Base-by-base conservation (phyloP, 2,888 invertebrate species). In the Chalcosyrphus nemorum region DNA sequence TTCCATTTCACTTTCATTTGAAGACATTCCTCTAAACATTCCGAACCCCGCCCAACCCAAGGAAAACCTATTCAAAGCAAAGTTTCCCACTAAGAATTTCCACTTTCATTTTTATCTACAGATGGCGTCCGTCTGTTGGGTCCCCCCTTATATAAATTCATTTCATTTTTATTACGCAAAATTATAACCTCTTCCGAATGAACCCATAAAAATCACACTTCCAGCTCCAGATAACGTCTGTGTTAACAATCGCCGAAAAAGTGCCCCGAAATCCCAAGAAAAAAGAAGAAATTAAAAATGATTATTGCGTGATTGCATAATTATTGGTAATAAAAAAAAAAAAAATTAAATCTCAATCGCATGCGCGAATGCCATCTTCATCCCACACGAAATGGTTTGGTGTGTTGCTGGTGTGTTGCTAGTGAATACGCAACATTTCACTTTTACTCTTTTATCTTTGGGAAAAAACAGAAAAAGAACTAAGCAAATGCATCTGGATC, bases 401-500 rank as follows among this genome's bases (percentile, higher is more conserved):
- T 57, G 43, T 45, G 7, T 43, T 45, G 7, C 2, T 52, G 29
- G n/a, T 2, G 7, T n/a, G 9, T 13, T 7, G 17, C 27, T 59
- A 43, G 19, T 21, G 54, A 15, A 32, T 77, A 68, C 81, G 75
- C 68, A 75, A 81, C 56, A 54, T 68, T 71, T 61, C 71, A 75
- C 75, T 68, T 78, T 65, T 65, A 70, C 59, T 66, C 47, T 63
- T 38, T 56, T 56, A 70, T 56, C 45, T 45, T 13, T 6, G 9
- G n/a, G n/a, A n/a, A n/a, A n/a, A n/a, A n/a, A n/a, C n/a, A n/a
- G n/a, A n/a, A 32, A 29, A 35, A 57, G 43, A 45, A 32, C 15
- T 21, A 27, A 41, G 2, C 59, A 38, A 75, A 63, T 56, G 32
- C 41, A 81, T 81, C 61, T 81, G 52, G 11, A 59, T 66, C 38